Evolutionary conservation across 92 coral and sea anemone species (phyloP), one percentile per base, ranked within the genome.

Genomic region (Blastomussa wellsi): DNA sequence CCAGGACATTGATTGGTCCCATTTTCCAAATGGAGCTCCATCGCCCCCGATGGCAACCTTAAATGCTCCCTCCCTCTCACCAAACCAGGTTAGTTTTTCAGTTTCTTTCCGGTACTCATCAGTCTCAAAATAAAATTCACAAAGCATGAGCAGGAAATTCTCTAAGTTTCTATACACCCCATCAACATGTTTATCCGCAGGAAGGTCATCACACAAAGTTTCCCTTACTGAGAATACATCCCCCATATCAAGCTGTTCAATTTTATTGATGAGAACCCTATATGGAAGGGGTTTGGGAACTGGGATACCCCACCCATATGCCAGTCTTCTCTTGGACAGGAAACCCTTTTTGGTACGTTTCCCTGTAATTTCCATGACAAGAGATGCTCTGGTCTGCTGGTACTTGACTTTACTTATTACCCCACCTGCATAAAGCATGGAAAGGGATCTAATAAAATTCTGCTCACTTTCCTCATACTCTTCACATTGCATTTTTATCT

Each of bases 401-500:
- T 92, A 92, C 35, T 88, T 93, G 6, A 44, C 75, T 24, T 90
- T 93, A 37, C 92, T 77, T 8, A 72, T 79, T 1, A 89, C 35
- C 62, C 90, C 95, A 1, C 95, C 92, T 44, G 88, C 92, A 85
- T 92, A 92, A 48, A 92, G 92, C 0, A 92, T 65, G 7, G 90
- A 77, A 72, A 89, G 89, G 0, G 90, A 92, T 29, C 86, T 84
- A 74, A 76, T 79, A 24, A 82, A 60, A 53, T 86, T 92, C 1
- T 86, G 76, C 15, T 84, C 77, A 16, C 84, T 79, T 55, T 87
- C 33, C 83, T 87, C 88, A 52, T 82, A 90, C 53, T 81, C 78
- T 31, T 7, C 14, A 65, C 47, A 37, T n/a, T 66, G 74, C 31
- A 17, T 12, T 39, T 62, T 74, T 48, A 59, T 33, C 15, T 57